Evolutionary conservation across 2,113 vertebrate species (phyloP), one percentile per base, ranked within the genome.

Genomic region (Cyanoramphus novaezelandiae): DNA sequence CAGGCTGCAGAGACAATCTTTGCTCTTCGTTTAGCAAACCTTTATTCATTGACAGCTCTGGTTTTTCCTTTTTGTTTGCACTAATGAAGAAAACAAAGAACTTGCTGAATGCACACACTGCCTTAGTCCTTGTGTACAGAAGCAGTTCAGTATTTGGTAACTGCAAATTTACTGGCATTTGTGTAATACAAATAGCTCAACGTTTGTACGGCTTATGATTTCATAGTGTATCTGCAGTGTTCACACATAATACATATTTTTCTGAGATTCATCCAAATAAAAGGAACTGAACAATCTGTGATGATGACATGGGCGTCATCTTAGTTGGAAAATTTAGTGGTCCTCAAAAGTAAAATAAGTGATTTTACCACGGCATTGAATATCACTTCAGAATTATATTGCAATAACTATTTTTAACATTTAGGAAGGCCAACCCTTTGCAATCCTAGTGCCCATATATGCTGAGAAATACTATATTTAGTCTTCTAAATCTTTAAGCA

Each of bases 211-310:
- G 37, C 33, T 91, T 75, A 82, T 20, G 44, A 85, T 91, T 92
- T 93, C 92, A 90, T 29, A 91, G 64, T n/a, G 49, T 63, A 62
- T 92, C 71, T 90, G 67, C 70, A 95, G 31, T 82, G n/a, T 68
- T 93, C 70, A 88, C 82, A 46, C 53, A 93, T 86, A 94, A 95
- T 62, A 72, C 31, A 72, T 71, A 46, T 47, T 69, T 84, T 80
- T 70, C 70, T 77, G 53, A 94, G 59, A 83, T 77, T 76, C 37
- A 67, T 50, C n/a, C 63, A 80, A 67, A 91, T 74, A 92, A 94
- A 95, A 96, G 43, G 19, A 90, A 71, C 35, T 29, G 75, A 95
- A 94, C 41, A 93, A 78, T 94, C 68, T 80, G 59, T 71, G 71
- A 77, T 78, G 92, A 86, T 92, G 46, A 74, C 63, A 77, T 10